Conservation (phyloP, 2,888 invertebrate species). For the Folsomia candida region DNA sequence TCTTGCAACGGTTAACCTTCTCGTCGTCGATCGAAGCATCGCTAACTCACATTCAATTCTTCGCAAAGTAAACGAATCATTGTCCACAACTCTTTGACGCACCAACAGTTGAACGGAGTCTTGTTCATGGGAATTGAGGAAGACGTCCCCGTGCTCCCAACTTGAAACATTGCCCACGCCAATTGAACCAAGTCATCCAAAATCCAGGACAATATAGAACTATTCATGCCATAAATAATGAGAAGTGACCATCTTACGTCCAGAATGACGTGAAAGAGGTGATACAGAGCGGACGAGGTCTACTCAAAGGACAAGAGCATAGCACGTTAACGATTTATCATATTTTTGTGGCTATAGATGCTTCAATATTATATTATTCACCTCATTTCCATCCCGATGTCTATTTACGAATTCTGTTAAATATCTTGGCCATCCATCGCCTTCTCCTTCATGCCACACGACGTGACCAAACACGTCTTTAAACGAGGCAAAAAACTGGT, state of each 20-base stretch:
- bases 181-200: slow-evolving; percentile 41
- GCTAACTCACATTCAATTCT: slow-evolving; percentile 47
- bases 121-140: slow-evolving; percentile 52
- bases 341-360: no score
- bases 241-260: slow-evolving; percentile 58
- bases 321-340: no score
- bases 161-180: slow-evolving; percentile 30
- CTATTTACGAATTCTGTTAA: slow-evolving; percentile 42
- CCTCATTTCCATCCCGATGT: slow-evolving; percentile 40
- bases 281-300: slow-evolving; percentile 57
- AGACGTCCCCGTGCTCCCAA: background rate
- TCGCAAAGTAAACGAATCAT: slow-evolving; percentile 58
- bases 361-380: background rate
- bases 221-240: slow-evolving; percentile 45
- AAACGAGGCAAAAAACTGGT: slow-evolving; percentile 33
- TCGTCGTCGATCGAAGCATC: background rate
- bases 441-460: no score
- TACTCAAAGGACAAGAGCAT: slow-evolving; percentile 49
- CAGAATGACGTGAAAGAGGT: slow-evolving; percentile 58
- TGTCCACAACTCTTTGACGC: slow-evolving; percentile 62
- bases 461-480: slow-evolving; percentile 29
- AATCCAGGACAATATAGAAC: slow-evolving; percentile 30
- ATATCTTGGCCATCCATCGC: slow-evolving; percentile 25
- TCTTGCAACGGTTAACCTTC: no score
- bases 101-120: slow-evolving; percentile 61